Evolutionary conservation across 2,888 invertebrate genomes (phyloP).

Genomic region (Sabatieria punctata): DNA sequence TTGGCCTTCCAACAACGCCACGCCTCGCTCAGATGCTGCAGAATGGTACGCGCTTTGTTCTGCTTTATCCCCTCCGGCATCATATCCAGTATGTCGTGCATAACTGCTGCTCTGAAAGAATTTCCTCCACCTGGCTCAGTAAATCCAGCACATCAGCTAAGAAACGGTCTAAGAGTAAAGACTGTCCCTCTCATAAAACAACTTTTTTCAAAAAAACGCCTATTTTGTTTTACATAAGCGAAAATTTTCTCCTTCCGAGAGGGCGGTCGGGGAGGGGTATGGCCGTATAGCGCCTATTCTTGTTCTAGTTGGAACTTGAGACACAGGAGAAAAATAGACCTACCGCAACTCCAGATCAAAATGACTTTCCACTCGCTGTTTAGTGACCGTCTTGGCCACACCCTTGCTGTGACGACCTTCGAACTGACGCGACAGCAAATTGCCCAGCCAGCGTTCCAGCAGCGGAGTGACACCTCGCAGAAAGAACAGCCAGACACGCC

Average conservation of each 20-base stretch:
- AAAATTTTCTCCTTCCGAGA: no score
- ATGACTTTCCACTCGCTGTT: constrained; percentile 97
- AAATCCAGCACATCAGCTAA: not conserved
- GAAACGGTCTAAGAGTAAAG: not conserved
- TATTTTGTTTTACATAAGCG: no score
- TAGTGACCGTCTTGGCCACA: constrained; percentile 98
- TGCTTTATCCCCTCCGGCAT: constrained; percentile 99
- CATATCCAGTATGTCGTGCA: constrained; percentile 98
- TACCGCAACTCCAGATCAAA: constrained; percentile 87
- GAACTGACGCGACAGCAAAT: constrained; percentile 90
- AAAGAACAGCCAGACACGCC: constrained; percentile 99
- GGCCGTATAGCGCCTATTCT: no score
- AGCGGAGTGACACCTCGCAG: constrained; percentile 96
- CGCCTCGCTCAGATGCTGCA: constrained; percentile 95
- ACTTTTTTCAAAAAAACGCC: no score
- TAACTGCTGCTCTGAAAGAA: constrained; percentile 35
- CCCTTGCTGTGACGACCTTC: constrained; percentile 96
- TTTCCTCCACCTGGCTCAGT: no score
- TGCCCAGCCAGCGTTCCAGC: constrained; percentile 96
- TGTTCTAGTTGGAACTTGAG: no score
- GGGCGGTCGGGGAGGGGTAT: no score
- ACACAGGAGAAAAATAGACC: no score
- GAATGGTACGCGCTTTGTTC: constrained; percentile 93
- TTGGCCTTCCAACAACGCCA: constrained; percentile 99
- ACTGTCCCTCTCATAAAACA: not conserved